Evolutionary conservation across 2,797 vertebrate species (phyloP).

Genomic region (Odontamblyopus lacepedii): DNA sequence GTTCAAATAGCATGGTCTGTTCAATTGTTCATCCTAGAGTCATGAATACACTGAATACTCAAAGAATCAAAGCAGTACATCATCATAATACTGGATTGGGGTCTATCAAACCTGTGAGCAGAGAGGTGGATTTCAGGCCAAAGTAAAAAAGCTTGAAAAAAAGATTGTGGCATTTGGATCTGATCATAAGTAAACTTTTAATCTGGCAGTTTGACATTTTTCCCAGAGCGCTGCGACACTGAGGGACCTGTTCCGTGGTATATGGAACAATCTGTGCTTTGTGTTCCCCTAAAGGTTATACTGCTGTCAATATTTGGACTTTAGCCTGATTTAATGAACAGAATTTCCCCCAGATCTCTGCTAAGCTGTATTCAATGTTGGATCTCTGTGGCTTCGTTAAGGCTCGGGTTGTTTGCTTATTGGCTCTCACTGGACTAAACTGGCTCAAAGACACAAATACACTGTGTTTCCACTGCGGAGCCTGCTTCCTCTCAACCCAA

Average conservation of each 20-base stretch:
- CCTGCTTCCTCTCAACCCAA: constrained; percentile 56
- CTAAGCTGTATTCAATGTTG: constrained; percentile 43
- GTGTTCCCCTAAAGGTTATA: constrained; percentile 47
- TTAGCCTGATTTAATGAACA: constrained; percentile 68
- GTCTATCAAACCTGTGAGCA: neutral
- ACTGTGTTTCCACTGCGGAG: constrained; percentile 37
- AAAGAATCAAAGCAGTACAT: neutral
- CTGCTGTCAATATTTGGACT: constrained; percentile 65
- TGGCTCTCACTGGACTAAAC: constrained; percentile 51
- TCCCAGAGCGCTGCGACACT: constrained; percentile 14
- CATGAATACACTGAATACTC: neutral
- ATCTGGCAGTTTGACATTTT: constrained; percentile 13
- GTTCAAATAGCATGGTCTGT: neutral
- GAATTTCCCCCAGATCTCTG: constrained; percentile 52
- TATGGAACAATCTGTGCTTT: constrained; percentile 42
- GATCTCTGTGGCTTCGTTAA: constrained; percentile 57
- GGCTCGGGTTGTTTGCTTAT: constrained; percentile 62
- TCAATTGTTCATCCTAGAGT: neutral
- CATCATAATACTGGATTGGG: neutral
- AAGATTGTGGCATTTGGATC: neutral
- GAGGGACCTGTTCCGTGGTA: constrained; percentile 38
- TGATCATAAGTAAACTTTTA: neutral
- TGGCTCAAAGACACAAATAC: constrained; percentile 35
- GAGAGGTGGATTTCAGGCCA: neutral
- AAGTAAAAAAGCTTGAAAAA: neutral